A percentile compares a stretch with the other conserved stretches of the same genome.
These are phyloP conservation scores for Alces alces DNA, from an alignment of 2,113 vertebrate genomes.

Conservation along the genomic window DNA sequence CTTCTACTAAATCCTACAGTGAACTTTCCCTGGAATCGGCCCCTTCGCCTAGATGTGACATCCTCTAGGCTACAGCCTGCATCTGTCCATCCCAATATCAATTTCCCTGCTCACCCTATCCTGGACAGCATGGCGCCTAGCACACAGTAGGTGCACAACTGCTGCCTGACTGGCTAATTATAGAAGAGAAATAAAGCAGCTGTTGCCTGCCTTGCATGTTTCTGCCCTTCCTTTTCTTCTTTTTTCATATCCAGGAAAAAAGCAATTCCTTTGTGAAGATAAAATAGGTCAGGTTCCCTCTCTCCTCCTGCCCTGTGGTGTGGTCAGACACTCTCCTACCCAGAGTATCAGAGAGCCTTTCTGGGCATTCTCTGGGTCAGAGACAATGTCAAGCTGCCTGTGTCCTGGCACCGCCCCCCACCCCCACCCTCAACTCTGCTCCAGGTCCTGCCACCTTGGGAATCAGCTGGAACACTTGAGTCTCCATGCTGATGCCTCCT, in stretches of 20 bases:
- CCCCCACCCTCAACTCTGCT: neutral
- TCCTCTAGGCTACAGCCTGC: neutral
- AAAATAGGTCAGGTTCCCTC: slow-evolving; percentile 64
- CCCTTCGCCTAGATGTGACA: neutral
- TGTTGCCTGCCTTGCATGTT: neutral
- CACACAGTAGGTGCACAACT: neutral
- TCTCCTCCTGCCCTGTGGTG: slow-evolving; percentile 29
- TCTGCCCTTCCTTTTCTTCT: neutral
- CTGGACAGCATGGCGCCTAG: neutral
- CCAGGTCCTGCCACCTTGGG: neutral
- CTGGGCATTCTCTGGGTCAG: slow-evolving; percentile 5
- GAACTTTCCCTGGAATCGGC: neutral
- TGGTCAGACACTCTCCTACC: neutral
- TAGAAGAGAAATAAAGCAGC: neutral
- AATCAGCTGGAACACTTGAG: neutral
- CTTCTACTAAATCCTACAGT: neutral
- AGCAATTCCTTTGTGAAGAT: slow-evolving; percentile 25
- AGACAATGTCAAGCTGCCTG: neutral
- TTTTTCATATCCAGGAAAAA: slow-evolving; percentile 4
- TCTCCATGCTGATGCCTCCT: neutral
- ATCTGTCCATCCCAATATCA: neutral
- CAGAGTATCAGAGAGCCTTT: slow-evolving; percentile 6
- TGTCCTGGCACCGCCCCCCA: neutral
- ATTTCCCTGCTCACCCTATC: neutral
- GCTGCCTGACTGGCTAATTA: neutral